phyloP scores from a whole-genome alignment of 2,113 vertebrate genomes.

The Oreochromis tanganicae region DNA sequence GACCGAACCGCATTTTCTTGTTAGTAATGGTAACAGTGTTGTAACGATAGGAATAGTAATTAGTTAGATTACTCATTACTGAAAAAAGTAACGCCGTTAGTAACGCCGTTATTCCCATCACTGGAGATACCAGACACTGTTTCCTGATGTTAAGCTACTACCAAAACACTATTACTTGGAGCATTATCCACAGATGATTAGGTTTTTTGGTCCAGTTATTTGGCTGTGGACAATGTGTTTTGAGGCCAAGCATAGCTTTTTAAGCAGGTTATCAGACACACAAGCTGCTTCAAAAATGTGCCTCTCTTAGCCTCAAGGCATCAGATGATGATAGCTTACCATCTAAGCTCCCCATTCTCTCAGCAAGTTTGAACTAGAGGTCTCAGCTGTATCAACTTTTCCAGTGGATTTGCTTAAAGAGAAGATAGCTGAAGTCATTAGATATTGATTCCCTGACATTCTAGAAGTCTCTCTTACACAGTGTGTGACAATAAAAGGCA shows the following conservation, averaged over 20 bases:
- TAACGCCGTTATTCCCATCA: too few species aligned
- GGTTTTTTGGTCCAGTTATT: neutral
- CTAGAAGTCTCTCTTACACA: neutral
- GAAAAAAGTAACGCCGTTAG: neutral
- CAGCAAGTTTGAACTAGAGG: neutral
- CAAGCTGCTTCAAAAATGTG: neutral
- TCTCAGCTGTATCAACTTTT: neutral
- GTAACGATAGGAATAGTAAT: neutral
- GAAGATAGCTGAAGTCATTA: neutral
- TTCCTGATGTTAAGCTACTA: too few species aligned
- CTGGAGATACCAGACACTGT: too few species aligned
- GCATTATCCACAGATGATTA: too few species aligned
- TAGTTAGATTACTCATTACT: neutral
- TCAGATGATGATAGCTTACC: neutral
- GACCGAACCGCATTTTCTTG: neutral
- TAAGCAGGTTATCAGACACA: neutral
- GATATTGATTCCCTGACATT: neutral
- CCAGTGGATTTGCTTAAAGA: neutral
- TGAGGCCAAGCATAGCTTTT: too few species aligned
- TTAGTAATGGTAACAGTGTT: neutral
- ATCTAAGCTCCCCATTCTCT: neutral
- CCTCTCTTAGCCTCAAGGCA: neutral
- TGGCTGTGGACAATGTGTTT: neutral
- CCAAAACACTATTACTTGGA: too few species aligned
- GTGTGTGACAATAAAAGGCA: neutral